Evolutionary conservation across 2,797 vertebrate genomes (phyloP).

Genomic region (Schizothorax lantsangensis): DNA sequence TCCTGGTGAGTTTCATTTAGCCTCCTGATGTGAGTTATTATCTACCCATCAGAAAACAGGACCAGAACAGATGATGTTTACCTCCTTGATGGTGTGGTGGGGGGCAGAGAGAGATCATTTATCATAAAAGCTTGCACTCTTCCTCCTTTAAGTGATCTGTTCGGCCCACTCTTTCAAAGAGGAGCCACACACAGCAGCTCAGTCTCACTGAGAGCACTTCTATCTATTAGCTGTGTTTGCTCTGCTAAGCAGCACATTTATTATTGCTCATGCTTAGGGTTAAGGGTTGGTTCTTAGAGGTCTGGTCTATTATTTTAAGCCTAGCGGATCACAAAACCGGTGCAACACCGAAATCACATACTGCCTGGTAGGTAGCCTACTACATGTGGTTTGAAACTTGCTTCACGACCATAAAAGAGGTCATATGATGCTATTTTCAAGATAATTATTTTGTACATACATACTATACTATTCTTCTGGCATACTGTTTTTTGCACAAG

Average conservation of each 20-base stretch:
- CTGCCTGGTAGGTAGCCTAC: no score
- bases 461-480: no score
- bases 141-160: slow-evolving; percentile 39
- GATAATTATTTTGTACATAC: no score
- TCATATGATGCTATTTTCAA: not conserved
- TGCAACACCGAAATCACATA: not conserved
- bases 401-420: not conserved
- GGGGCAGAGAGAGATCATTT: slow-evolving; percentile 53
- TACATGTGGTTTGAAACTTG: not conserved
- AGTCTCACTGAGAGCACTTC: slow-evolving; percentile 5
- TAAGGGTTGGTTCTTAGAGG: not conserved
- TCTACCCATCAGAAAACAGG: slow-evolving; percentile 76
- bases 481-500: no score
- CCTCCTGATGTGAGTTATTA: slow-evolving; percentile 78
- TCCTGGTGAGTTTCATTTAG: slow-evolving; percentile 80
- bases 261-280: not conserved
- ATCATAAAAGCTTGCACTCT: slow-evolving; percentile 45
- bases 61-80: slow-evolving; percentile 84
- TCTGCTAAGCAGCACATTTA: not conserved
- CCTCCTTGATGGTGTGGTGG: slow-evolving; percentile 70
- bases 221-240: not conserved
- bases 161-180: slow-evolving; percentile 1
- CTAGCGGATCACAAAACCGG: not conserved
- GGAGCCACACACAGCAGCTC: slow-evolving; percentile 2
- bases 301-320: not conserved